These are phyloP conservation scores for Drosophila suzukii DNA, from an alignment of 1,140 invertebrate genomes.

Conservation along the genomic window DNA sequence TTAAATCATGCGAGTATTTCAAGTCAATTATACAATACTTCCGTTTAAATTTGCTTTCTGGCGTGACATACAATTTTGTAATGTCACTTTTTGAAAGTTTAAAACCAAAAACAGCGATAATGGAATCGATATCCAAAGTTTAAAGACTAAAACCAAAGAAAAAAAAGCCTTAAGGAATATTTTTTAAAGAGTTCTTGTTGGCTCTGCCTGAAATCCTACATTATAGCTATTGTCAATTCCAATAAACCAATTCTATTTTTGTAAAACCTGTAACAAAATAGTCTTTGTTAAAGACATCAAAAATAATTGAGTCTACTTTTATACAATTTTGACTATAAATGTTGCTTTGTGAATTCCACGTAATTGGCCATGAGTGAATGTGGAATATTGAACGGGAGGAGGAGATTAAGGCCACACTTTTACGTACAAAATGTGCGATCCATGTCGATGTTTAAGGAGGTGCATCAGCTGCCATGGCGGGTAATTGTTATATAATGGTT, in stretches of 20 bases:
- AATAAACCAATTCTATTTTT: too few relatives aligned
- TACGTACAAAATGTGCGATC: constrained; percentile 15
- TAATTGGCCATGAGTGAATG: constrained; percentile 10
- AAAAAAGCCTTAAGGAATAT: too few relatives aligned
- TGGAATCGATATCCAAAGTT: too few relatives aligned
- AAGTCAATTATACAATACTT: constrained; percentile 65
- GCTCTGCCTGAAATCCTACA: too few relatives aligned
- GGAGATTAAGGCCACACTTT: background rate
- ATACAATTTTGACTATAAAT: constrained; percentile 4
- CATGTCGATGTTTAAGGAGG: constrained; percentile 1
- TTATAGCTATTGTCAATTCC: too few relatives aligned
- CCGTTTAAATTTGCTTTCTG: constrained; percentile 54
- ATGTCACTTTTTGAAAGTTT: constrained; percentile 31
- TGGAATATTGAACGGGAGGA: background rate
- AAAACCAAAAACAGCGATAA: background rate
- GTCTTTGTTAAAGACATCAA: constrained; percentile 23
- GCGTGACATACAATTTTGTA: constrained; percentile 51
- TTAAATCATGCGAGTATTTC: constrained; percentile 3
- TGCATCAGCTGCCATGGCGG: constrained; percentile 12
- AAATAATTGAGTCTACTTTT: constrained; percentile 5
- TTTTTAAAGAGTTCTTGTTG: too few relatives aligned
- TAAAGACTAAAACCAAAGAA: too few relatives aligned
- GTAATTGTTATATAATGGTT: background rate
- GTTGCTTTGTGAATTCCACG: constrained; percentile 9
- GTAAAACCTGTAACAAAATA: background rate